These are phyloP conservation scores for Dermatemys mawii DNA, from an alignment of 2,113 vertebrate genomes.

Conservation along the genomic window DNA sequence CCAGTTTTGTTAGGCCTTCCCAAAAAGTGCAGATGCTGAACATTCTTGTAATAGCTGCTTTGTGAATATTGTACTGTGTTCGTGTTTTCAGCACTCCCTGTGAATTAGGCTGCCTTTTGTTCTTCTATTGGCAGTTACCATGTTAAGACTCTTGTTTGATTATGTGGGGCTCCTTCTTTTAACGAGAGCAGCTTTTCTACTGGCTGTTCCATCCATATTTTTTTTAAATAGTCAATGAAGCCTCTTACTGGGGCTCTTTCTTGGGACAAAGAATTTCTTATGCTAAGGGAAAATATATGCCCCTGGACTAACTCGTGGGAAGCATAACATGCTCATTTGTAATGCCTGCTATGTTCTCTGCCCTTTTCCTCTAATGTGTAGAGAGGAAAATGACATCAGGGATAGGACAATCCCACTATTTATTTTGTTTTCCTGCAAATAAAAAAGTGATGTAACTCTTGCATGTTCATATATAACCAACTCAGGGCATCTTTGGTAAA, in stretches of 20 bases:
- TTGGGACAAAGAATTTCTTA: slow-evolving; percentile 82
- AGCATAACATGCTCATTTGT: slow-evolving; percentile 76
- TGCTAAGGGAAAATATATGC: slow-evolving; percentile 80
- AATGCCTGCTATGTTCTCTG: slow-evolving; percentile 74
- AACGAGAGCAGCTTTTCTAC: slow-evolving; percentile 73
- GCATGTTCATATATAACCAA: not conserved
- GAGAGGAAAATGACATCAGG: slow-evolving; percentile 62
- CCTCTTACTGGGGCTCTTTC: slow-evolving; percentile 69
- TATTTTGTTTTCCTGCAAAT: slow-evolving; percentile 9
- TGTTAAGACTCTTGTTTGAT: slow-evolving; percentile 74
- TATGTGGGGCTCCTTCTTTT: slow-evolving; percentile 77
- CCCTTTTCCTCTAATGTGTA: slow-evolving; percentile 66
- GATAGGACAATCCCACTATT: slow-evolving; percentile 25
- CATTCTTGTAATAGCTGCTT: slow-evolving; percentile 76
- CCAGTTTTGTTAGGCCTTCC: slow-evolving; percentile 54
- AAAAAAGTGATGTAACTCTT: slow-evolving; percentile 4
- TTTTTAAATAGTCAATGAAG: slow-evolving; percentile 78
- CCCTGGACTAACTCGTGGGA: slow-evolving; percentile 75
- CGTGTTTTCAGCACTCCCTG: slow-evolving; percentile 35
- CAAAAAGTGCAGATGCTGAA: slow-evolving; percentile 71
- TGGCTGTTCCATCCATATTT: slow-evolving; percentile 60
- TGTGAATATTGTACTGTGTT: slow-evolving; percentile 79
- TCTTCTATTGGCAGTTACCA: slow-evolving; percentile 74
- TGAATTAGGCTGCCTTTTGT: slow-evolving; percentile 80
- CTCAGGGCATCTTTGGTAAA: not conserved